Base-by-base conservation (phyloP, 23 tunicate species). In the Phallusia fumigata region DNA sequence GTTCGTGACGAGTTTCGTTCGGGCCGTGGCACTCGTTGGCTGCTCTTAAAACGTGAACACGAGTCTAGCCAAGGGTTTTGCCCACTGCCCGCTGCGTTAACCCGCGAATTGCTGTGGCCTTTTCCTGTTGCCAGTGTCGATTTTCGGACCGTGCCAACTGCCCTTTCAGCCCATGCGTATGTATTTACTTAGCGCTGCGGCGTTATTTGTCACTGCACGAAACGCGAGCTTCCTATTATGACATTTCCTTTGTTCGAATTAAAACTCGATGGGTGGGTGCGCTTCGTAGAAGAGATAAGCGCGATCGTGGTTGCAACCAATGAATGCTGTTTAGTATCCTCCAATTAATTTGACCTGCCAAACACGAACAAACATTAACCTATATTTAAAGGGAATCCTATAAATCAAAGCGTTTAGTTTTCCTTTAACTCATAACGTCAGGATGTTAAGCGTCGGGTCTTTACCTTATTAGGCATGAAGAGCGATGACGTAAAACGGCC, bases 401-500 rank as follows among this genome's bases (percentile, higher is more conserved):
- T n/a, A n/a, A n/a, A n/a, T n/a, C n/a, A n/a, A 5, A 40, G 47
- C 47, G 47, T 40, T 40, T 40, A 40, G 47, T 40, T 40, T 40
- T 40, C 10, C 47, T 40, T 40, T 40, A 40, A 40, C 5, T 40
- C 47, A 10, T n/a, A n/a, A n/a, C n/a, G n/a, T n/a, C 47, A 40
- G 5, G 10, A 40, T 3, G 47, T 40, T 3, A 40, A 40, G 47
- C 47, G 47, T 40, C 47, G 47, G 47, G 69, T 13, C 8, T 58
- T 58, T 22, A 58, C 69, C 69, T 58, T 13, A 24, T 58, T 32
- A 21, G 92, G 87, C 35, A 78, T 88, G 26, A 88, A 83, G 58
- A 35, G 78, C 65, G 94, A 89, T 24, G 88, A 84, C 31, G 81
- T 26, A 30, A 77, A 84, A 73, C 81, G 97, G 32, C 97, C 97